Evolutionary conservation across 2,113 vertebrate genomes (phyloP).

Genomic region (Pseudorectes ferrugineus): DNA sequence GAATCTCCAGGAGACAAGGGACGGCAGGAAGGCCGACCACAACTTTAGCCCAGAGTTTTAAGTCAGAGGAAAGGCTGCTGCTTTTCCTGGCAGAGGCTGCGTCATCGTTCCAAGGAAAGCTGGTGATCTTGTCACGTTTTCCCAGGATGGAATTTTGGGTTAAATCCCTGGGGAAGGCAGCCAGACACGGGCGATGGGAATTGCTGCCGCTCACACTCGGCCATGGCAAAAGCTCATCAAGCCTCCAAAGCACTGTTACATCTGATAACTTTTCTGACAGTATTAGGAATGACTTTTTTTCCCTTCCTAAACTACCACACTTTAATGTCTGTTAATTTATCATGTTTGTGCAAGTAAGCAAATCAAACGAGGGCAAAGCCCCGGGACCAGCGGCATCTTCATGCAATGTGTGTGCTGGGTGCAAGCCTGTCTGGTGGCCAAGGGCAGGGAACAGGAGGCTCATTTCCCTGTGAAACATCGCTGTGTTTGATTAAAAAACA

Average conservation of each 20-base stretch:
- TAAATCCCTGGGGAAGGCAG: background rate
- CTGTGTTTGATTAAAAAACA: background rate
- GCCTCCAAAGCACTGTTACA: background rate
- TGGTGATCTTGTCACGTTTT: background rate
- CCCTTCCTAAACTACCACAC: background rate
- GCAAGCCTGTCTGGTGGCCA: background rate
- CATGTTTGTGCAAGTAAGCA: background rate
- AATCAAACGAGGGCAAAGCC: background rate
- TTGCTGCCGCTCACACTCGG: background rate
- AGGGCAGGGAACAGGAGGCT: background rate
- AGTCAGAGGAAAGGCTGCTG: conserved; percentile 24
- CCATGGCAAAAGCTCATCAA: background rate
- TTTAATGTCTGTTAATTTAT: background rate
- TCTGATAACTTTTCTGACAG: background rate
- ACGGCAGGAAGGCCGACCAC: background rate
- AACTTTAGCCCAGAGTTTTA: background rate
- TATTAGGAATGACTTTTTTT: background rate
- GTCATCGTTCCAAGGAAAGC: conserved; percentile 15
- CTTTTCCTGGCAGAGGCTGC: background rate
- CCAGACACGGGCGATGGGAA: background rate
- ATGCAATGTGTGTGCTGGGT: background rate
- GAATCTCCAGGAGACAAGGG: background rate
- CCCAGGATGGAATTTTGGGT: conserved; percentile 14
- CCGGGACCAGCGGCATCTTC: background rate
- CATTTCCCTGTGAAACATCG: background rate